Evolutionary conservation across 2,113 vertebrate genomes (phyloP), one percentile per base, ranked within the genome.

Genomic region (Montifringilla adamsi): DNA sequence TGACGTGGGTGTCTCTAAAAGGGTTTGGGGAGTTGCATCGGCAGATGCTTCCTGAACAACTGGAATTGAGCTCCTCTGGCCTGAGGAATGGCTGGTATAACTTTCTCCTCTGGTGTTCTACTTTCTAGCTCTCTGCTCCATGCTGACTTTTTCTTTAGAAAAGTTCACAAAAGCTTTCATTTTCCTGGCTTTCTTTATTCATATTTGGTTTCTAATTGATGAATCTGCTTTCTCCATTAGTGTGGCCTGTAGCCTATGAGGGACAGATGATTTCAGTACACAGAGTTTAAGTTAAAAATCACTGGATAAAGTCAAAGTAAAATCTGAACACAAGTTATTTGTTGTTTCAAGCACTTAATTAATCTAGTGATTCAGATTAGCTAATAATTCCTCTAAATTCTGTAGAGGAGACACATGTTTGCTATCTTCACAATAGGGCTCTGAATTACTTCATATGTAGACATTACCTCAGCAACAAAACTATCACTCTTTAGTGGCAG

Each of bases 171-270:
- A 87, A 79, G 60, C 70, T 90, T 62, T 72, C 11, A 24, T 94
- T 95, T 96, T 89, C 89, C 87, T 89, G 94, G 84, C 84, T 87
- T 76, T 13, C 58, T 74, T 88, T 72, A 13, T 84, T 73, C 64
- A 8, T 50, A 70, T 19, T 90, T 0, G 1, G 30, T 94, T 94
- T 94, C 79, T 77, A 35, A 59, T 43, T 73, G 83, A 33, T 33
- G 41, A 49, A 22, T 91, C 90, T 96, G 90, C 70, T 93, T 93
- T 88, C 43, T 92, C 55, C 59, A 83, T 96, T 68, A 92, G 30
- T 10, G 2, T 39, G 44, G 72, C 79, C 59, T 77, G 46, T 35
- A 92, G 90, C 82, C 64, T 74, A 4, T 59, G 43, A 59, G 77
- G 43, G 35, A 74, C 43, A 56, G 44, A 56, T 9, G 0, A 47